Evolutionary conservation across 2,888 invertebrate species (phyloP).

Genomic region (Heteromurus nitidus): DNA sequence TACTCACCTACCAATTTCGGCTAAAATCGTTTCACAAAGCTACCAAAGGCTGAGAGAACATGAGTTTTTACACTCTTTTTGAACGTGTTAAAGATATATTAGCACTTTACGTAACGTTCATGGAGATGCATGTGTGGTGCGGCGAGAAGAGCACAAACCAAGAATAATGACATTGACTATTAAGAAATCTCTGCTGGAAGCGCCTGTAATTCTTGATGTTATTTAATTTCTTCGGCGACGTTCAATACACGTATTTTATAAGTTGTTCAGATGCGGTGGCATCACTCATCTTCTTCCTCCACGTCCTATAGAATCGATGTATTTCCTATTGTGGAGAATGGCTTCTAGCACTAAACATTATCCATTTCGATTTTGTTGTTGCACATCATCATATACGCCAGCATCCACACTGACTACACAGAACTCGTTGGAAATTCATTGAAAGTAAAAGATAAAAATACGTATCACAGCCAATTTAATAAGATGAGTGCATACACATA

Average conservation of each 20-base stretch:
- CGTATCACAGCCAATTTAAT: conserved; percentile 6
- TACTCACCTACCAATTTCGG: background rate
- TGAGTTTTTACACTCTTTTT: conserved; percentile 41
- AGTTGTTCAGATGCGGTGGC: background rate
- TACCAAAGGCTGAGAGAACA: conserved; percentile 44
- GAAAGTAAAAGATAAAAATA: background rate
- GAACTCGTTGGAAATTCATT: no score
- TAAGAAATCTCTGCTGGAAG: conserved; percentile 45
- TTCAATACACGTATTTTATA: no score
- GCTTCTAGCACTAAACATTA: no score
- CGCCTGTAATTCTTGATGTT: conserved; percentile 17
- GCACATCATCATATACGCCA: no score
- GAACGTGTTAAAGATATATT: conserved; percentile 29
- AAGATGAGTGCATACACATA: conserved; percentile 23
- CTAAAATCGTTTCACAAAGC: conserved; percentile 14
- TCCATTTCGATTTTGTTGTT: no score
- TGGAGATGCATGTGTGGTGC: background rate
- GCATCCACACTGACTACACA: no score
- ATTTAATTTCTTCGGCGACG: background rate
- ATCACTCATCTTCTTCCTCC: conserved; percentile 1
- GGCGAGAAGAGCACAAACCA: conserved; percentile 17
- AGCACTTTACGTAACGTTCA: conserved; percentile 8
- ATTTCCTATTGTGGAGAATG: no score
- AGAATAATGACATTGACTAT: conserved; percentile 37
- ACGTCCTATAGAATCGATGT: no score